A percentile compares a stretch with the other conserved stretches of the same genome.
phyloP scores from a whole-genome alignment of 2,797 vertebrate genomes.

The Neosalanx taihuensis region DNA sequence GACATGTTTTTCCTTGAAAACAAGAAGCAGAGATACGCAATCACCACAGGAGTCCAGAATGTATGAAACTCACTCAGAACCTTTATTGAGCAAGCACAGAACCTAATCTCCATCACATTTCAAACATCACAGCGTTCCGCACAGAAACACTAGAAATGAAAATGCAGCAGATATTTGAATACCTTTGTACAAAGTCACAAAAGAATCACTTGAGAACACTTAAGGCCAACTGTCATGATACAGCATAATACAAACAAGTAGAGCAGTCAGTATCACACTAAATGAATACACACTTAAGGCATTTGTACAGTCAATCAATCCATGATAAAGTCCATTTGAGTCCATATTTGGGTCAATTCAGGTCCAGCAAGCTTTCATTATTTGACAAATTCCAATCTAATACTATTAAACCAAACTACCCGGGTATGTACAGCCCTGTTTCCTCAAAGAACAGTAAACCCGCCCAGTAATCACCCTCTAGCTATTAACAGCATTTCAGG shows the following conservation, averaged over 20 bases:
- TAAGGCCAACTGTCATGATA: not conserved
- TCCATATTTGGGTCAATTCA: not conserved
- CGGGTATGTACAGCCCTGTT: too few relatives aligned
- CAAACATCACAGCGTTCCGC: not conserved
- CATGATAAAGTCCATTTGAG: not conserved
- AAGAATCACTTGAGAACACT: not conserved
- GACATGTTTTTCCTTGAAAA: not conserved
- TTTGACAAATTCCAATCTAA: not conserved
- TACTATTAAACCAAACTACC: not conserved
- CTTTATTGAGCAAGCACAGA: conserved; percentile 47
- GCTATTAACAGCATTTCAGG: not conserved
- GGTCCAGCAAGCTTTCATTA: not conserved
- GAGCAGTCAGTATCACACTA: not conserved
- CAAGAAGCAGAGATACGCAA: conserved; percentile 42
- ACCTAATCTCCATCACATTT: conserved; percentile 14
- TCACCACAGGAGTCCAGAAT: conserved; percentile 44
- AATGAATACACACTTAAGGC: not conserved
- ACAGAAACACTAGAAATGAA: not conserved
- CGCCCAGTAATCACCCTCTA: too few relatives aligned
- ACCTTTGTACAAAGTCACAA: not conserved
- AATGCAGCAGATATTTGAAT: not conserved
- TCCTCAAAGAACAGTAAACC: too few relatives aligned
- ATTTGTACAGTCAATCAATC: not conserved
- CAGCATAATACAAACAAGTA: not conserved
- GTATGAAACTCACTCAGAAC: conserved; percentile 29